Evolutionary conservation across 1,140 invertebrate species (phyloP), one percentile per base, ranked within the genome.

Genomic region (Pararge aegeria): DNA sequence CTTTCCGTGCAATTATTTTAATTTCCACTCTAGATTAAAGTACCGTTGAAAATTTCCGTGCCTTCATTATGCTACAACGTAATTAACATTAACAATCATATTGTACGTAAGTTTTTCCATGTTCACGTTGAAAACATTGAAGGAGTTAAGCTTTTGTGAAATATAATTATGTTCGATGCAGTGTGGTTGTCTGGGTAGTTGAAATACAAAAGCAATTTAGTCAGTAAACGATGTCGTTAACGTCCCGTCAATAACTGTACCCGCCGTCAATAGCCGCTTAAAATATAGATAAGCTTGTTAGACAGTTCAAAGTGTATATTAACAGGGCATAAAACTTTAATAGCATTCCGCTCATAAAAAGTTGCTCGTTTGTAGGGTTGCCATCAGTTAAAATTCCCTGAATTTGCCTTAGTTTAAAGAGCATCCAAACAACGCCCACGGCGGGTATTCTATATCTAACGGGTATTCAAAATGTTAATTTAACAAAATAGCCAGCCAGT

Each of bases 271-370:
- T 37, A 55, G 53, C 48, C 19, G 49, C 37, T 46, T 29, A 29
- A 29, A 37, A 44, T 40, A 20, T 58, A 37, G 27, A 16, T 53
- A 46, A 51, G 34, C 37, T 51, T 44, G 29, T 29, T 50, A 62
- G 44, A 20, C 60, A 59, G 51, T 27, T 58, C 52, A 58, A 55
- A 61, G 53, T 49, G 44, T 61, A 59, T 60, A 64, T 72, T 69
- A 73, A 74, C 46, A 68, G 63, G 58, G 52, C 73, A 53, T 72
- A 73, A 61, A 77, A 71, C 55, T 77, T 79, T 79, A 80, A 68
- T 68, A 65, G 65, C 66, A 72, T 62, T 51, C 57, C 57, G 52
- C 66, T 76, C 80, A 64, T 86, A 82, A 86, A 83, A 42, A 73
- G 68, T 73, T 70, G 58, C 55, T 62, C 59, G 64, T 68, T 2